Base-by-base conservation (phyloP, 2,797 vertebrate genomes). In the Tapera naevia region DNA sequence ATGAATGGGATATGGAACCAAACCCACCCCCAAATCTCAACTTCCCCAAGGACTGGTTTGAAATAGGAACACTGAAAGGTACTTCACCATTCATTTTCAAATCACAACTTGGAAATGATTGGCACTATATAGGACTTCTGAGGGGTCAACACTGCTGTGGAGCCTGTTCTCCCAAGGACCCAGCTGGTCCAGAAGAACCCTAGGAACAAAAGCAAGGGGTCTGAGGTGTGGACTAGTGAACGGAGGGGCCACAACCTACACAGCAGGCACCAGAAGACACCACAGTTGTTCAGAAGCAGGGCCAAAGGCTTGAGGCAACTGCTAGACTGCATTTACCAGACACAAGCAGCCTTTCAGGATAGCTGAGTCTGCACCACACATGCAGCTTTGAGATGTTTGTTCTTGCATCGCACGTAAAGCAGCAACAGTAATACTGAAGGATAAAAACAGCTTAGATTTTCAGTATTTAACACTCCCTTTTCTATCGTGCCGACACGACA, bases 401-500 rank as follows among this genome's bases (percentile, higher is more conserved):
- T 88, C 89, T 76, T 22, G 23, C 50, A 21, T 7, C 21, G n/a
- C 10, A 48, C 64, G 32, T 3, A 56, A 79, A 91, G 86, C 53
- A 4, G 57, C 75, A 37, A 56, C 43, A 23, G 19, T 64, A 93
- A 84, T 32, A 93, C 90, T 88, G 91, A 81, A 71, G 69, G 72
- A 72, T 2, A 33, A 24, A n/a, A 89, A 71, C 56, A 57, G 46
- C 46, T 33, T 2, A 6, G 7, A 1, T 19, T 23, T 10, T 3
- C 30, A 51, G 79, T 14, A 23, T 3, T 15, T 17, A 43, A 66
- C 71, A 17, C 10, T 27, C 46, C 62, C 46, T 64, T 22, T 60
- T n/a, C 60, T 15, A 19, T 33, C 7, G 72, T 65, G 50, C 8
- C 43, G 19, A 37, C 35, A 7, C 14, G 8, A 15, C 22, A 19